Conservation (phyloP, 2,797 vertebrate species). For the Eulemur rubriventer region DNA sequence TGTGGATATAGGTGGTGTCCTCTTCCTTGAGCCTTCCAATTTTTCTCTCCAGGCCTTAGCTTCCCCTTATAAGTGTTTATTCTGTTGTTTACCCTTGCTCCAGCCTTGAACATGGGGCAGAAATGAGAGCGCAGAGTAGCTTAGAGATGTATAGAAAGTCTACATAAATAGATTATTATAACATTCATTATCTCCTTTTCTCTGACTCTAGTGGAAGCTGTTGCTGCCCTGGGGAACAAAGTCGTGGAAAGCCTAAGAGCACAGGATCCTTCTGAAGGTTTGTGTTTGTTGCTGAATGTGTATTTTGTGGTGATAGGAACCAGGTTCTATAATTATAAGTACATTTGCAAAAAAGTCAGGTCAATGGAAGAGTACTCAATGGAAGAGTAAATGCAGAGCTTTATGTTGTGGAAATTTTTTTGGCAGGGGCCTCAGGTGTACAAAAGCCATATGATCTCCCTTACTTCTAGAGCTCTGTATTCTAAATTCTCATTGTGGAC, state of each 20-base stretch:
- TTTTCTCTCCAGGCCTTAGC: neutral
- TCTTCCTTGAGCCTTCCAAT: neutral
- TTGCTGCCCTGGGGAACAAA: conserved; percentile 96
- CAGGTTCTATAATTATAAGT: neutral
- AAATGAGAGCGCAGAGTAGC: neutral
- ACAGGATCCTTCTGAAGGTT: conserved; percentile 95
- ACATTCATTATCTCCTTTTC: neutral
- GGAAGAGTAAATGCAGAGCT: neutral
- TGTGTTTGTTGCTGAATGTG: neutral
- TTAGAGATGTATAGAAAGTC: neutral
- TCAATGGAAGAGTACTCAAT: neutral
- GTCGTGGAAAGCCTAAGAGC: conserved; percentile 95
- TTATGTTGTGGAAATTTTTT: neutral
- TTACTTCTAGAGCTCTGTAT: neutral
- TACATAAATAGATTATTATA: neutral
- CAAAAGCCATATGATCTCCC: neutral
- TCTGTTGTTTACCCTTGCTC: neutral
- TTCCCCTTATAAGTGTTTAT: neutral
- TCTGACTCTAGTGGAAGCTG: conserved; percentile 93
- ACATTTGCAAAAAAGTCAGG: neutral
- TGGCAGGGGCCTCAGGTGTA: neutral
- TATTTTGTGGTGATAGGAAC: neutral
- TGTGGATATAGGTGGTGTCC: neutral
- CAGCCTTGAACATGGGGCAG: neutral
- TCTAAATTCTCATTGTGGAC: neutral